phyloP scores from a whole-genome alignment of 2,888 invertebrate species.

The Papilio gigon region DNA sequence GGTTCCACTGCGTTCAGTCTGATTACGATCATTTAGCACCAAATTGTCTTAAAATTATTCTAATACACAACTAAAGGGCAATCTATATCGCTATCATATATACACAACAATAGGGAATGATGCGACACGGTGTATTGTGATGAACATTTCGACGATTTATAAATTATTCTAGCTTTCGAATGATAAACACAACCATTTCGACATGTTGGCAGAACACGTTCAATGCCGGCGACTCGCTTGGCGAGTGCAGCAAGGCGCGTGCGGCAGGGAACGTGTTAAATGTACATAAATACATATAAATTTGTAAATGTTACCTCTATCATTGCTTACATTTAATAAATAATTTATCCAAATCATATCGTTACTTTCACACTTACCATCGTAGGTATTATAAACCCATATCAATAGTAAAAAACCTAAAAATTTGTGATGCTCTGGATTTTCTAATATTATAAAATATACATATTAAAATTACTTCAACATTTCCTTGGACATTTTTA shows the following conservation, averaged over 20 bases:
- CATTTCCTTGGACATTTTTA: background rate
- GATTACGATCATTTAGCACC: slow-evolving; percentile 71
- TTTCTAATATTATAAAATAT: no score
- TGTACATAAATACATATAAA: background rate
- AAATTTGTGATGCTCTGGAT: no score
- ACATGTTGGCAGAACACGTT: slow-evolving; percentile 11
- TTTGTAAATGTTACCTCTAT: background rate
- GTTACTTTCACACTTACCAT: background rate
- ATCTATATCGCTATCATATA: slow-evolving; percentile 71
- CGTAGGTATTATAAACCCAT: no score
- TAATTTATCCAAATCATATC: background rate
- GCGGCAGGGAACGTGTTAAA: background rate
- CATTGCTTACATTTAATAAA: background rate
- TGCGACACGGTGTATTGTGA: slow-evolving; percentile 60
- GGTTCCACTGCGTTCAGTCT: slow-evolving; percentile 59
- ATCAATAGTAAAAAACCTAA: background rate
- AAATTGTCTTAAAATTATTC: slow-evolving; percentile 65
- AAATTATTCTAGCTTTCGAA: slow-evolving; percentile 45
- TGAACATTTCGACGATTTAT: slow-evolving; percentile 35
- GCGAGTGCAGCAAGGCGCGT: background rate
- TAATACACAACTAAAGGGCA: slow-evolving; percentile 61
- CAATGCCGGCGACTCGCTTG: background rate
- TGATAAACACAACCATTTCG: slow-evolving; percentile 35
- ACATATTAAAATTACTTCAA: background rate
- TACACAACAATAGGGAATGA: slow-evolving; percentile 73